Evolutionary conservation across 2,797 vertebrate genomes (phyloP), one percentile per base, ranked within the genome.

Genomic region (Enteromius argenteus): DNA sequence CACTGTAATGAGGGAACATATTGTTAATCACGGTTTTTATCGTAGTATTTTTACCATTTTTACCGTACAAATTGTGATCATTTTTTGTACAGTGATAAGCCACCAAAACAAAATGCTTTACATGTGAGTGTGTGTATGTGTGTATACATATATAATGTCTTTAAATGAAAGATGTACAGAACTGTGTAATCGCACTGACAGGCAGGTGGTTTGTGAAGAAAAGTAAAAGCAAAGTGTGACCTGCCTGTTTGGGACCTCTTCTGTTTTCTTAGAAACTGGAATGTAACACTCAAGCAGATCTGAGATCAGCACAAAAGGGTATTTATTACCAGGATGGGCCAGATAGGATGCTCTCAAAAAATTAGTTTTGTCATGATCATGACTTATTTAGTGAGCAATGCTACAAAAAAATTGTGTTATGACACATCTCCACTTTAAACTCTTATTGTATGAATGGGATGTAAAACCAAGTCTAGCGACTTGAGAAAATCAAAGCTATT

Each of bases 401-500:
- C 32, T 21, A 0, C 19, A 21, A 51, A 23, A 23, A 69, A 15
- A 8, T 0, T 0, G 8, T 51, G 51, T 64, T 72, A 30, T 64
- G 15, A 21, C 75, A 78, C 27, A 30, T 44, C 8, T 42, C 42
- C 4, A 49, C 27, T 49, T 23, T 11, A 46, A 79, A 79, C n/a
- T 56, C 49, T 11, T n/a, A 35, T 21, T 37, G 32, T 37, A 75
- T 0, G 14, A 19, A 35, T 11, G 35, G 46, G 27, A 19, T 39
- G 62, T 44, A 83, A 68, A 58, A 76, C 21, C 60, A 35, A 74
- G 58, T 53, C 71, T 66, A 42, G 44, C 6, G 32, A 27, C 60
- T 83, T 14, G 0, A 68, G n/a, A 23, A 37, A 53, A 76, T 76
- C 75, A 72, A 72, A 88, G 80, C 80, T 53, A 58, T 79, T 81